These are phyloP conservation scores for Cheilosia grossa DNA, from an alignment of 2,888 invertebrate species.

Conservation along the genomic window DNA sequence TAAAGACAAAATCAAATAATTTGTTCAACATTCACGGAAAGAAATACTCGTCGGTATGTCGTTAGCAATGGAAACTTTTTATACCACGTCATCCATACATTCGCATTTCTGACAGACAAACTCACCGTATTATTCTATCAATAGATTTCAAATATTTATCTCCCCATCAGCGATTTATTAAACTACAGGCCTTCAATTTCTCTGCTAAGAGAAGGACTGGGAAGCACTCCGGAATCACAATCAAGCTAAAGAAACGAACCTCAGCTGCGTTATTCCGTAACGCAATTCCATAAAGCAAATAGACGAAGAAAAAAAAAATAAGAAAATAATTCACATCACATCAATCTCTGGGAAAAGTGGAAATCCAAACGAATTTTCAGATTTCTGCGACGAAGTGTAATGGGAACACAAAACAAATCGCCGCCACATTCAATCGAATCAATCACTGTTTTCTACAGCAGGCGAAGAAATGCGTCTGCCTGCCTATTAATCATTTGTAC, in stretches of 20 bases:
- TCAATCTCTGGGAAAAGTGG: conserved; percentile 3
- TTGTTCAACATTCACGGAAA: too few species aligned
- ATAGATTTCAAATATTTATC: background rate
- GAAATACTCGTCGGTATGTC: too few species aligned
- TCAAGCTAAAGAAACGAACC: background rate
- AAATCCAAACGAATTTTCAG: background rate
- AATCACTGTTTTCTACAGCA: conserved; percentile 44
- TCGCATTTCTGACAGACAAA: background rate
- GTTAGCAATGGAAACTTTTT: too few species aligned
- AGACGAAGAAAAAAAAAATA: background rate
- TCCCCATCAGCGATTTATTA: background rate
- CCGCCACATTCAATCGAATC: conserved; percentile 44
- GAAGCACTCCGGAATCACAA: background rate
- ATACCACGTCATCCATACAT: too few species aligned
- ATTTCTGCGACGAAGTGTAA: background rate
- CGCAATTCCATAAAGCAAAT: background rate
- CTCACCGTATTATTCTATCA: background rate
- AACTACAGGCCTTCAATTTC: background rate
- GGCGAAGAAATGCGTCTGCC: conserved; percentile 1
- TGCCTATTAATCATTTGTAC: conserved; percentile 41
- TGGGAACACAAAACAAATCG: conserved; percentile 6
- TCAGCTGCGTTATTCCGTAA: background rate
- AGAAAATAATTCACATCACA: background rate
- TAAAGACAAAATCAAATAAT: too few species aligned
- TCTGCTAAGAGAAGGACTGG: background rate